Conservation (phyloP, 2,888 invertebrate species). For the Archaeoteleia sp. region DNA sequence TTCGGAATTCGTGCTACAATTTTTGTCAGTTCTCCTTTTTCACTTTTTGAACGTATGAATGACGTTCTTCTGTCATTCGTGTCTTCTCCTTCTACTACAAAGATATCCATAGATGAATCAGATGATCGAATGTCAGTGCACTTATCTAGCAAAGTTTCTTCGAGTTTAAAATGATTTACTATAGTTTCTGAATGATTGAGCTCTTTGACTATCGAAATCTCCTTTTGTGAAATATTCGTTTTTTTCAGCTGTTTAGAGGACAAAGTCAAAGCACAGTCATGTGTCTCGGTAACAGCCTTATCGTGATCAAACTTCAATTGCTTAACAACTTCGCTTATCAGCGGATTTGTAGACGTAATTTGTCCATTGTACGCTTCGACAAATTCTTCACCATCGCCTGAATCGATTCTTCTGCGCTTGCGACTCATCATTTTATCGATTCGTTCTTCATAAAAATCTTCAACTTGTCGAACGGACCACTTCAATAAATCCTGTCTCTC, state of each 20-base stretch:
- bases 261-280: slow-evolving; percentile 58
- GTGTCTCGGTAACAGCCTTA: slow-evolving; percentile 55
- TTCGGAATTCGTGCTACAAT: slow-evolving; percentile 22
- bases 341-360: slow-evolving; percentile 52
- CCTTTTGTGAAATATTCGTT: slow-evolving; percentile 22
- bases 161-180: slow-evolving; percentile 24
- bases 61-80: slow-evolving; percentile 25
- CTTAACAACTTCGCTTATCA: slow-evolving; percentile 52
- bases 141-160: slow-evolving; percentile 18
- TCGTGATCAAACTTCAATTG: slow-evolving; percentile 57
- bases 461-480: slow-evolving; percentile 60
- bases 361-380: slow-evolving; percentile 14
- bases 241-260: slow-evolving; percentile 55
- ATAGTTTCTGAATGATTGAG: slow-evolving; percentile 4
- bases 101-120: background rate
- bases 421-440: slow-evolving; percentile 55
- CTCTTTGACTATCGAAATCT: slow-evolving; percentile 21
- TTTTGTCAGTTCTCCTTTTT: slow-evolving; percentile 7
- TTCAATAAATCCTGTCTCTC: slow-evolving; percentile 59
- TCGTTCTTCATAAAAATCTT: slow-evolving; percentile 63
- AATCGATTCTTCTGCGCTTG: slow-evolving; percentile 58
- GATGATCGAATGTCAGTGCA: background rate
- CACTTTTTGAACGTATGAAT: slow-evolving; percentile 12
- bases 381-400: slow-evolving; percentile 53
- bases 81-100: background rate